Base-by-base conservation (phyloP, 2,797 vertebrate genomes). In the Pempheris klunzingeri region DNA sequence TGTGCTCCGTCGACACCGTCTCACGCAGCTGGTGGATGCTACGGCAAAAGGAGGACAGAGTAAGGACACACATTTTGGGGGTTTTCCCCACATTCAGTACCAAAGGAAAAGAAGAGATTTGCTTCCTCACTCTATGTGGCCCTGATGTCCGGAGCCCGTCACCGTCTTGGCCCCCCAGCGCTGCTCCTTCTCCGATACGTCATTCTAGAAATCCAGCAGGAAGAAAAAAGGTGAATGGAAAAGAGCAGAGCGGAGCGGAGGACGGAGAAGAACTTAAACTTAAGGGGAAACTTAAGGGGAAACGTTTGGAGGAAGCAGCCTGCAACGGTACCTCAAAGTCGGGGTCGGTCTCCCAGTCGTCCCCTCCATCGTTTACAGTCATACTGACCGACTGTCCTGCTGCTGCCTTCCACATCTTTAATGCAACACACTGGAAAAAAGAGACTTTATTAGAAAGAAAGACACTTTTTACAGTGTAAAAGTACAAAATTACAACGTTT, bases 161-260 rank as follows among this genome's bases (percentile, higher is more conserved):
- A 99, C 97, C 0, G 98, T 98, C 89, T 98, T 99, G 17, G 98
- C 97, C 2, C 98, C 98, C 98, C 98, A 99, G 77, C 98, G 95
- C 90, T 99, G 98, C 20, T 99, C 98, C 74, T 98, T 97, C 89
- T 99, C 98, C 0, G 96, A 96, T 3, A 99, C 93, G 2, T 99
- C 97, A 3, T 99, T 99, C 98, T 99, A 82, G 2, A 57, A 82
- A 88, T 22, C 64, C 52, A 80, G 11, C 9, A 17, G 22, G 22
- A 24, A 38, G 1, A 38, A 65, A 2, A 41, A 20, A 41, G 18
- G 4, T n/a, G 0, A 4, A 36, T 4, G 15, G 4, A 7, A 4
- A 2, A 7, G 10, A n/a, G 38, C 2, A 49, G 28, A 55, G 46
- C 4, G 41, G 15, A 8, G 11, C 3, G 32, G 36, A 58, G 14